Conservation (phyloP, 2,113 vertebrate species). For the Xenopus borealis region DNA sequence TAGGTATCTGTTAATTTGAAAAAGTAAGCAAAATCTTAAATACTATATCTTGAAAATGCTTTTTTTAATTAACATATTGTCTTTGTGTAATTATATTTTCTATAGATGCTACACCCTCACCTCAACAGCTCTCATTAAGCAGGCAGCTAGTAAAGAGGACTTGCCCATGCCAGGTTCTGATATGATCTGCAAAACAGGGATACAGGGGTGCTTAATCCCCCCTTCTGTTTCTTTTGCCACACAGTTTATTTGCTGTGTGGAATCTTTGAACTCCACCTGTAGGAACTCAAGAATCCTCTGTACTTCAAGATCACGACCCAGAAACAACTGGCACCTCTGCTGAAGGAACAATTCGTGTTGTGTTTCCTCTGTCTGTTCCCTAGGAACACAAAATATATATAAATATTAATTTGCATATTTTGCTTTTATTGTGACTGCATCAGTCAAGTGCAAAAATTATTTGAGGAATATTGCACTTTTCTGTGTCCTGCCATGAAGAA, state of each 20-base stretch:
- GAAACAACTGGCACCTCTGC: slow-evolving; percentile 23
- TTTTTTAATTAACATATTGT: no score
- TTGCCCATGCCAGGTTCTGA: slow-evolving; percentile 35
- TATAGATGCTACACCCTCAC: background rate
- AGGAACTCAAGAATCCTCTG: slow-evolving; percentile 29
- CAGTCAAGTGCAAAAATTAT: no score
- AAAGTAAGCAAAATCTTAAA: background rate
- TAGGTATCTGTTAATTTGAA: slow-evolving; percentile 9
- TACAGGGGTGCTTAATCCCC: background rate
- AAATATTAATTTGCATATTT: no score
- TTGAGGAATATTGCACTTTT: no score
- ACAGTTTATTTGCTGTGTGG: background rate
- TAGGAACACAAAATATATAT: background rate
- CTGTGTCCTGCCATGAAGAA: no score
- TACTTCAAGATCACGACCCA: slow-evolving; percentile 28
- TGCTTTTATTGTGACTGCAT: no score
- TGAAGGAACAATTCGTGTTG: slow-evolving; percentile 29
- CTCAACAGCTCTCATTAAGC: slow-evolving; percentile 13
- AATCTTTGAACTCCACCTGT: background rate
- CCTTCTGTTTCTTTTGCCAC: background rate
- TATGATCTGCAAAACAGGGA: background rate
- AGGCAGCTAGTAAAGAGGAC: slow-evolving; percentile 27
- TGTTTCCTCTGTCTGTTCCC: slow-evolving; percentile 16
- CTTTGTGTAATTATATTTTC: no score
- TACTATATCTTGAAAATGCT: background rate